These are phyloP conservation scores for Centropyge bicolor DNA, from an alignment of 2,797 vertebrate species.

Conservation along the genomic window DNA sequence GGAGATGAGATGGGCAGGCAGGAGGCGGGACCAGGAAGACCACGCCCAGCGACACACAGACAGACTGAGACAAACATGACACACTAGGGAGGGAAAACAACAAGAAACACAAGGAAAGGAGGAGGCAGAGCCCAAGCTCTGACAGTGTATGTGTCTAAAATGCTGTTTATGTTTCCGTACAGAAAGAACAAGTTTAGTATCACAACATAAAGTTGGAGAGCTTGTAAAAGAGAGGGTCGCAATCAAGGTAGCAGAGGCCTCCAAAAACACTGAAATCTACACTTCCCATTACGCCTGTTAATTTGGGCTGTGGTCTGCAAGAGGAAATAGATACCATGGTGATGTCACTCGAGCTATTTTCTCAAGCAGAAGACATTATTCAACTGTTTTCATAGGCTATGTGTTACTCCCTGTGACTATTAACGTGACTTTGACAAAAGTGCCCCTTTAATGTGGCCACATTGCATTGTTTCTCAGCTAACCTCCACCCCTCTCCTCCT, in stretches of 20 bases:
- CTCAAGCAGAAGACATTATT: too few relatives aligned
- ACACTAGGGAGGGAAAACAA: too few relatives aligned
- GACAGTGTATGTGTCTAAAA: slow-evolving; percentile 6
- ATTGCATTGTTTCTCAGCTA: slow-evolving; percentile 3
- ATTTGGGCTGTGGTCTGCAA: not conserved
- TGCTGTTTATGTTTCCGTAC: not conserved
- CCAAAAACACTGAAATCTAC: not conserved
- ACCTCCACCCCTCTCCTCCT: slow-evolving; percentile 32
- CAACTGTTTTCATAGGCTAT: not conserved
- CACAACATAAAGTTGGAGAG: not conserved
- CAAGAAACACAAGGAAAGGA: too few relatives aligned
- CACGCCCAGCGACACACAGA: too few relatives aligned
- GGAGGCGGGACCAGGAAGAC: too few relatives aligned
- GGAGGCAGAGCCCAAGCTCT: too few relatives aligned
- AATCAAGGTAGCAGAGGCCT: not conserved
- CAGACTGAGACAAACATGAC: too few relatives aligned
- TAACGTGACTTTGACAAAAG: not conserved
- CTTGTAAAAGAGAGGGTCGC: not conserved
- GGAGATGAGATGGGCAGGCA: too few relatives aligned
- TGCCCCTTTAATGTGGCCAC: slow-evolving; percentile 20
- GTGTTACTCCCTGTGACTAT: not conserved
- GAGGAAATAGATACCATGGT: not conserved
- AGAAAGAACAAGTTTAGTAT: too few relatives aligned
- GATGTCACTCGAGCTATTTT: slow-evolving; percentile 10
- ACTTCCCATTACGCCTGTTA: slow-evolving; percentile 7